phyloP scores from a whole-genome alignment of 1,140 invertebrate species.

The Tetramorium alpestre region DNA sequence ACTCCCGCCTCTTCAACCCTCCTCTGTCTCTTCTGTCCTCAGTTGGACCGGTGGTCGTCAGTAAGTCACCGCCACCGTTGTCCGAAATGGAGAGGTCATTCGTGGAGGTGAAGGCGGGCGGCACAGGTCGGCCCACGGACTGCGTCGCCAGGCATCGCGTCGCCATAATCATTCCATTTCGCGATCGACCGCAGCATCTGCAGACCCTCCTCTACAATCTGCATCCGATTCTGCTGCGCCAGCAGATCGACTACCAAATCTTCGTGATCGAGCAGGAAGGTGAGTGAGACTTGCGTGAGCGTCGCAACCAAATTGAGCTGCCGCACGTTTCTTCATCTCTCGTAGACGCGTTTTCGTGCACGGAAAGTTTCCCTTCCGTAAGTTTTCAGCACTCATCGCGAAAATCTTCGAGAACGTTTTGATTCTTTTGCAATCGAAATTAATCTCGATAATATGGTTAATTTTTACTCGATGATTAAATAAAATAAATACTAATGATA shows the following conservation, averaged over 20 bases:
- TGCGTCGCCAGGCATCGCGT: slow-evolving; percentile 92
- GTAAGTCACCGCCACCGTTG: slow-evolving; percentile 80
- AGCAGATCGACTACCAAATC: slow-evolving; percentile 97
- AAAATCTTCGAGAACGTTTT: not conserved
- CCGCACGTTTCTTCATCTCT: not conserved
- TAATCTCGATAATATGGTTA: not conserved
- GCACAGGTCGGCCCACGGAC: slow-evolving; percentile 90
- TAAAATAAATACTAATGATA: not conserved
- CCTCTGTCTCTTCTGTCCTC: slow-evolving; percentile 18
- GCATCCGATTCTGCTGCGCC: slow-evolving; percentile 95
- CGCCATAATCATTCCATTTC: slow-evolving; percentile 95
- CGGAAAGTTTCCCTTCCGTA: no score
- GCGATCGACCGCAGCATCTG: slow-evolving; percentile 94
- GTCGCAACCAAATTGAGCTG: not conserved
- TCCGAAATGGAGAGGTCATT: slow-evolving; percentile 83
- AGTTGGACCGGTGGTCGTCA: slow-evolving; percentile 84
- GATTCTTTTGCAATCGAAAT: not conserved
- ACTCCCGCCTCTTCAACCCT: not conserved
- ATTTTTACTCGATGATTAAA: not conserved
- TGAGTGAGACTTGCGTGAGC: slow-evolving; percentile 70
- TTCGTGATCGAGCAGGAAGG: slow-evolving; percentile 97
- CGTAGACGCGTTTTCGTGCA: not conserved
- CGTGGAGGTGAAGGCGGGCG: slow-evolving; percentile 88
- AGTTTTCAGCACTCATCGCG: not conserved
- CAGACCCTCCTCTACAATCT: slow-evolving; percentile 94